Percentiles rank a stretch among this genome's conserved stretches.
phyloP scores from a whole-genome alignment of 2,888 invertebrate species.

The Drosophila subquinaria region DNA sequence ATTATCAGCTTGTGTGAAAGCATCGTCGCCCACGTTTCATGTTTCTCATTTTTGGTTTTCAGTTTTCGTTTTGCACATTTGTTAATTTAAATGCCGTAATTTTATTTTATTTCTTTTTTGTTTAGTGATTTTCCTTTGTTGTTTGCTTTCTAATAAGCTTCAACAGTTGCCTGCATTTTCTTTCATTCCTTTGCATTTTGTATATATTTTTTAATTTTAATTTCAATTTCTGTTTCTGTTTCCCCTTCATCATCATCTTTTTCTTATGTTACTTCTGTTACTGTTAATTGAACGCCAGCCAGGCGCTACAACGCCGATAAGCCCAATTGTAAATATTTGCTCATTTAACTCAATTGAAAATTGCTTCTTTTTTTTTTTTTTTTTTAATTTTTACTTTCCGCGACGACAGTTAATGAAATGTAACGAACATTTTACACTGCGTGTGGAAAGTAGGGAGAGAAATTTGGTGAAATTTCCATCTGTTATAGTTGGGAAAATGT shows the following conservation, averaged over 20 bases:
- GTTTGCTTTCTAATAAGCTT: slow-evolving; percentile 43
- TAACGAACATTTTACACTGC: slow-evolving; percentile 43
- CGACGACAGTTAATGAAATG: slow-evolving; percentile 51
- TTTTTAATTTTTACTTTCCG: neutral
- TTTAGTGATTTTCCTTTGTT: slow-evolving; percentile 2
- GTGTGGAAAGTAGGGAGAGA: slow-evolving; percentile 3
- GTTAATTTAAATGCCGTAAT: slow-evolving; percentile 48
- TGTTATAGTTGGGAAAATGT: neutral
- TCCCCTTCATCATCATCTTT: neutral
- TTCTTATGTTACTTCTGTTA: neutral
- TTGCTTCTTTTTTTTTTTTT: slow-evolving; percentile 18
- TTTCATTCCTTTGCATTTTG: slow-evolving; percentile 23
- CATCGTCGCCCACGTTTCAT: slow-evolving; percentile 9
- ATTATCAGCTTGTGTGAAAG: slow-evolving; percentile 41
- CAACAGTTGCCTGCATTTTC: slow-evolving; percentile 41
- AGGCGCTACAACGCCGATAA: slow-evolving; percentile 46
- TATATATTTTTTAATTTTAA: slow-evolving; percentile 21
- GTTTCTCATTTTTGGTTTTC: slow-evolving; percentile 10
- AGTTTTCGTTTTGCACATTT: slow-evolving; percentile 40
- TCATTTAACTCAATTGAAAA: slow-evolving; percentile 68
- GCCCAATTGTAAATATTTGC: slow-evolving; percentile 67
- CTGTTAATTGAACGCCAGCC: slow-evolving; percentile 58
- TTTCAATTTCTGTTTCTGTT: slow-evolving; percentile 29
- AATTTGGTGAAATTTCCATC: slow-evolving; percentile 20
- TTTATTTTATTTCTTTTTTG: slow-evolving; percentile 8